A percentile compares a stretch with the other conserved stretches of the same genome.
Conservation (phyloP, 2,113 vertebrate genomes). For the Lamprologus sp. region DNA sequence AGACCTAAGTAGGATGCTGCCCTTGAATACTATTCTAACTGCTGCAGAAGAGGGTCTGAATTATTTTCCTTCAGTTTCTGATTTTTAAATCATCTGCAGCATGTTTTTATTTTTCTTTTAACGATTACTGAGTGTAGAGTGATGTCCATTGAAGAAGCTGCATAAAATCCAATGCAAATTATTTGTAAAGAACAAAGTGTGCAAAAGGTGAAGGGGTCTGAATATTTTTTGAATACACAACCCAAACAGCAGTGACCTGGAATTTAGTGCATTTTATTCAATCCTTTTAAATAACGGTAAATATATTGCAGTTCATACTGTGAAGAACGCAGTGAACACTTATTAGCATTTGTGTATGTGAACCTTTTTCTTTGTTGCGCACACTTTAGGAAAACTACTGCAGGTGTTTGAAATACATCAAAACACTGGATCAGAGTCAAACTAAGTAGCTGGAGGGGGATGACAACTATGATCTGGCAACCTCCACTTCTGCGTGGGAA, state of each 20-base stretch:
- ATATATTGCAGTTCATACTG: background rate
- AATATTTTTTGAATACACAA: background rate
- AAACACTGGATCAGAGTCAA: conserved; percentile 48
- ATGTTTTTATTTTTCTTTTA: background rate
- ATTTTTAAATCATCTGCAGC: background rate
- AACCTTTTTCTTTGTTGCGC: conserved; percentile 23
- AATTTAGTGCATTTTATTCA: background rate
- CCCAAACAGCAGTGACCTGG: background rate
- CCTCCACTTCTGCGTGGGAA: conserved; percentile 28
- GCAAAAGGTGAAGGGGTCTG: background rate
- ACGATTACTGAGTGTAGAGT: background rate
- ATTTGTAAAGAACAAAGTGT: background rate
- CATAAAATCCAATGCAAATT: background rate
- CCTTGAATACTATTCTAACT: background rate
- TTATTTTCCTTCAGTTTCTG: background rate
- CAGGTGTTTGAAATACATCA: conserved; percentile 54
- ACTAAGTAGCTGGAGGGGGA: conserved; percentile 48
- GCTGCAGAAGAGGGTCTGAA: background rate
- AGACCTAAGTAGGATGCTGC: background rate
- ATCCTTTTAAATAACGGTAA: background rate
- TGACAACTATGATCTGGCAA: conserved; percentile 46
- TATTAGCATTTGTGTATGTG: conserved; percentile 1
- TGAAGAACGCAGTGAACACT: background rate
- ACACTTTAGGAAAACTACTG: conserved; percentile 37
- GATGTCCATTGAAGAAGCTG: background rate